Percentiles rank a stretch among this genome's conserved stretches.
Conservation (phyloP, 2,113 vertebrate species). For the Myanophis thanlyinensis region DNA sequence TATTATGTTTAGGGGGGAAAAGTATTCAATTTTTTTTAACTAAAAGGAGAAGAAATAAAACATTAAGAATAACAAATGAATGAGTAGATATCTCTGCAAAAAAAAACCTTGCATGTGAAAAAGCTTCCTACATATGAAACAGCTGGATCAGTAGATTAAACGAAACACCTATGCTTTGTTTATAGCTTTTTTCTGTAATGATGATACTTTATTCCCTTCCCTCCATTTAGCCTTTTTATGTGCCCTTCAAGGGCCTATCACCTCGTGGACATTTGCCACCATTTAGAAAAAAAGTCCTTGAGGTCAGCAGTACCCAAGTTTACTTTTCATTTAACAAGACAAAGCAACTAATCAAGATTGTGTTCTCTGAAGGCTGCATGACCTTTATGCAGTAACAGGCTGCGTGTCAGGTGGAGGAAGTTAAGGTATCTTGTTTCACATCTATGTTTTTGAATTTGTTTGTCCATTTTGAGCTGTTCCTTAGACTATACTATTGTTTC, state of each 20-base stretch:
- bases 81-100: neutral
- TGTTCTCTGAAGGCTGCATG: accelerated
- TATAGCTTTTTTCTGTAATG: slow-evolving; percentile 1
- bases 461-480: neutral
- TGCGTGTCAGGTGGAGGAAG: neutral
- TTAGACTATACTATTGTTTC: neutral
- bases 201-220: slow-evolving; percentile 22
- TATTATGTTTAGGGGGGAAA: neutral
- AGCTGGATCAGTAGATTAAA: slow-evolving; percentile 36
- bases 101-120: slow-evolving; percentile 16
- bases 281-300: slow-evolving; percentile 3
- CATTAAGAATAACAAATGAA: slow-evolving; percentile 34
- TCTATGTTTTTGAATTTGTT: accelerated
- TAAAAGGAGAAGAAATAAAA: slow-evolving; percentile 25
- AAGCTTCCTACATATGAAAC: slow-evolving; percentile 11
- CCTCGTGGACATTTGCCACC: neutral
- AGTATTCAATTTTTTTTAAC: slow-evolving; percentile 20
- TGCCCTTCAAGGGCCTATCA: neutral
- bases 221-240: slow-evolving; percentile 34
- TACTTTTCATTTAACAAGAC: accelerated
- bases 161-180: slow-evolving; percentile 7
- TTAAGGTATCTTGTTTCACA: neutral
- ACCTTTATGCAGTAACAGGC: neutral
- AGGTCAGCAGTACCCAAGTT: neutral
- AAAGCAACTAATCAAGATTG: neutral